Evolutionary conservation across 1,140 invertebrate species (phyloP), one percentile per base, ranked within the genome.

Genomic region (Gryllus bimaculatus): DNA sequence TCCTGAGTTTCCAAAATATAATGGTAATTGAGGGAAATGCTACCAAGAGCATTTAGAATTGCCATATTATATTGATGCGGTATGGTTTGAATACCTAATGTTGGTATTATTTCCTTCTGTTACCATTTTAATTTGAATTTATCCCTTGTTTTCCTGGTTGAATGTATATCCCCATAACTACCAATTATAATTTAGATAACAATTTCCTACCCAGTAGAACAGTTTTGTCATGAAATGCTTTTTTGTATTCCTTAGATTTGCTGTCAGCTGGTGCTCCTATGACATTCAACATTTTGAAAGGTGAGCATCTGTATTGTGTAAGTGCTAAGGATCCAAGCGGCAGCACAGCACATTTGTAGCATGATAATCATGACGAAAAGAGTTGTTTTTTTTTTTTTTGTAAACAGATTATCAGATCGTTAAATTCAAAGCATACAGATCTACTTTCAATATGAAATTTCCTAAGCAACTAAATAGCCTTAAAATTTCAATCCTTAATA

Each of bases 271-370:
- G 90, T 85, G 87, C 88, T 86, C 90, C 91, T 76, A 79, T 79
- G 89, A 90, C 90, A 88, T 92, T 91, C 90, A 91, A 91, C 90
- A 92, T 92, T 88, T 89, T 92, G 85, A 92, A 92, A 92, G 91
- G 91, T 92, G 91, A 91, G 82, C 76, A 66, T 13, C 54, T 66
- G 18, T 13, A 81, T 18, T 48, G 76, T n/a, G 39, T 77, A n/a
- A 47, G 76, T 48, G 76, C 76, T 77, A 77, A 47, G 76, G 76
- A 18, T 77, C 18, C 54, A 13, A 13, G 54, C 54, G 8, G 76
- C 76, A 48, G 76, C 18, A 77, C 76, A n/a, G 76, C 76, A 48
- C 13, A 47, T 10, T 66, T 66, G 54, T 66, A 66, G 54, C 54
- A 66, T 66, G 54, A 66, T 13, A 66, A 13, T 13, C 10, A 66